Evolutionary conservation across 2,797 vertebrate species (phyloP).

Genomic region (Amniataba percoides): DNA sequence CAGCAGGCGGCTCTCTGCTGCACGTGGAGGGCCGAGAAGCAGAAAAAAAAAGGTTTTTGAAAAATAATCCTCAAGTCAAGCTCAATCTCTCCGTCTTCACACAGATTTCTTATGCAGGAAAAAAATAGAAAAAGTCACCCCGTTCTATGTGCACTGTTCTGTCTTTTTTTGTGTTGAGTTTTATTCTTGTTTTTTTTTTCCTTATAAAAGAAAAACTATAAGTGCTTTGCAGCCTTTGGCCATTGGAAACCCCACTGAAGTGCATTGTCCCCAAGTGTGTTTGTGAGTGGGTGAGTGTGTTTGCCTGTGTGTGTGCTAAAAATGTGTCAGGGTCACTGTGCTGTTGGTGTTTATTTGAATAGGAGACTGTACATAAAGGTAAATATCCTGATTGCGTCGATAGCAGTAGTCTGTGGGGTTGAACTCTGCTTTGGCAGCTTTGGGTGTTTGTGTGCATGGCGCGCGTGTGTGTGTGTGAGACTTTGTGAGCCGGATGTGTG

Average conservation of each 20-base stretch:
- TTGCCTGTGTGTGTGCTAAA: conserved; percentile 60
- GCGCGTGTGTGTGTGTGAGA: conserved; percentile 33
- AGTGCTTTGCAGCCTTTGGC: conserved; percentile 94
- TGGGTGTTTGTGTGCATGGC: conserved; percentile 51
- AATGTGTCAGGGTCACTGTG: conserved; percentile 88
- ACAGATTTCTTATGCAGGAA: conserved; percentile 68
- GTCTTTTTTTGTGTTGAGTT: conserved; percentile 60
- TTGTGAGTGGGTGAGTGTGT: conserved; percentile 27
- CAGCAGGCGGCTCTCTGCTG: conserved; percentile 25
- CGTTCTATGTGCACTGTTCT: conserved; percentile 91
- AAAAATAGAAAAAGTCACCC: conserved; percentile 84
- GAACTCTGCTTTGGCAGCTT: conserved; percentile 92
- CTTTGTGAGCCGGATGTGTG: conserved; percentile 47
- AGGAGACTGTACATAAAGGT: conserved; percentile 94
- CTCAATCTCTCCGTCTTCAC: conserved; percentile 89
- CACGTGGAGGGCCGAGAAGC: conserved; percentile 50
- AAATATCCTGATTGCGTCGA: conserved; percentile 84
- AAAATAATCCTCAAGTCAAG: conserved; percentile 90
- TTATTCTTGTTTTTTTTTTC: conserved; percentile 31
- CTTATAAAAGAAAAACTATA: conserved; percentile 66
- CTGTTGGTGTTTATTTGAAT: conserved; percentile 80
- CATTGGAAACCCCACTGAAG: conserved; percentile 91
- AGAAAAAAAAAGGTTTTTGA: conserved; percentile 48
- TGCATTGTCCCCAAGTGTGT: conserved; percentile 83
- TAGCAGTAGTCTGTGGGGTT: conserved; percentile 92